Evolutionary conservation across 2,888 invertebrate genomes (phyloP), one percentile per base, ranked within the genome.

Genomic region (Drosophila emarginata): DNA sequence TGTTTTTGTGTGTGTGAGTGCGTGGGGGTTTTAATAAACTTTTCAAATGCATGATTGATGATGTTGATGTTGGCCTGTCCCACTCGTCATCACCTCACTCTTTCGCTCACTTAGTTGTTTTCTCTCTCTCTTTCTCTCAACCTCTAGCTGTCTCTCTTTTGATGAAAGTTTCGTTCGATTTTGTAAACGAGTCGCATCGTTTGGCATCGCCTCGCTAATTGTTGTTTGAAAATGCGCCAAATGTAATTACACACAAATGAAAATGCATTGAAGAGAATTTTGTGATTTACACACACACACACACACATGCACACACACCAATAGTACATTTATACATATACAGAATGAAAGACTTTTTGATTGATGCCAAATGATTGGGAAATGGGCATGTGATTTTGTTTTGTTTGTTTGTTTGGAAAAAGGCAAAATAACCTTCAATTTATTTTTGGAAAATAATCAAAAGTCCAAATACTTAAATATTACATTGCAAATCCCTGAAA

Each of bases 1-100:
- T 21, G 45, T 45, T 18, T 45, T 18, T 45, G 45, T 18, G 45
- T 45, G 45, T 11, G 21, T 11, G 18, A 21, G 45, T 21, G 45
- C 12, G 45, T 18, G 45, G 45, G 54, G 59, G 59, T 75, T 77
- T 77, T 77, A 80, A 81, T 84, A 81, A 84, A 84, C 77, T 82
- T 82, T 82, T 80, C 80, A 81, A 82, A 81, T 82, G 77, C 77
- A 82, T 82, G 82, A 82, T 82, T 82, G 84, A 82, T 84, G 84
- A 80, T 81, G 80, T 81, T 75, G 72, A 81, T 59, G 45, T 21
- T 21, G 21, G 45, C 23, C 65, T 60, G 28, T 32, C 60, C 39
- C 61, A 7, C 56, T 21, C 18, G 32, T 51, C 52, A 37, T 28
- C 32, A 37, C 18, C 32, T 53, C 52, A 40, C 6, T 1, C 40